phyloP scores from a whole-genome alignment of 2,797 vertebrate genomes.

The Enoplosus armatus region DNA sequence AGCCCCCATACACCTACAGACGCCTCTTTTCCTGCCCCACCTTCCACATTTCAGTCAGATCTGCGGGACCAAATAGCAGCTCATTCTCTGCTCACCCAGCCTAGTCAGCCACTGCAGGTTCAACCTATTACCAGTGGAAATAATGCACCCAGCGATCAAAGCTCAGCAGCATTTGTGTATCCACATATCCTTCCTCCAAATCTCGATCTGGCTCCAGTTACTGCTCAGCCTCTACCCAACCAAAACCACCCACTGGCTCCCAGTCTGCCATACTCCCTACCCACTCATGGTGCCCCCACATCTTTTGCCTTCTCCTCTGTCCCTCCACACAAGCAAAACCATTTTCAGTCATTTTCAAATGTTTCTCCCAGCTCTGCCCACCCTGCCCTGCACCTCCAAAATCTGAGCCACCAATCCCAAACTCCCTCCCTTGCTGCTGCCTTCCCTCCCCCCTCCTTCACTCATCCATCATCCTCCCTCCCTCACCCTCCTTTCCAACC shows the following conservation, averaged over 20 bases:
- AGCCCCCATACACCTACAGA: slow-evolving; percentile 66
- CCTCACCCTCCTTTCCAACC: slow-evolving; percentile 68
- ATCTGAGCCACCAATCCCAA: slow-evolving; percentile 75
- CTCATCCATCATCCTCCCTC: slow-evolving; percentile 69
- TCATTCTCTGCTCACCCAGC: slow-evolving; percentile 61
- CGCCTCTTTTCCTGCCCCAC: slow-evolving; percentile 54
- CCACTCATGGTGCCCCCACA: slow-evolving; percentile 30
- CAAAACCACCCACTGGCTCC: slow-evolving; percentile 31
- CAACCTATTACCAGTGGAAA: slow-evolving; percentile 32
- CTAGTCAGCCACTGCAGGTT: slow-evolving; percentile 51
- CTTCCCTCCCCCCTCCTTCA: slow-evolving; percentile 64
- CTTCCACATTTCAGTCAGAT: slow-evolving; percentile 47
- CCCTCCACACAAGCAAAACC: slow-evolving; percentile 75
- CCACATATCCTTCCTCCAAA: slow-evolving; percentile 47
- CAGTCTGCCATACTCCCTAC: slow-evolving; percentile 40
- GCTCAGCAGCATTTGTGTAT: slow-evolving; percentile 56
- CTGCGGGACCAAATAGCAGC: slow-evolving; percentile 61
- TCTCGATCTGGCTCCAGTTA: slow-evolving; percentile 22
- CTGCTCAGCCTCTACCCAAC: slow-evolving; percentile 35
- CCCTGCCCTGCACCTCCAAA: slow-evolving; percentile 70
- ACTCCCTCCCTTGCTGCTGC: slow-evolving; percentile 33
- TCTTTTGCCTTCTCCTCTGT: slow-evolving; percentile 70
- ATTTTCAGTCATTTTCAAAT: slow-evolving; percentile 69
- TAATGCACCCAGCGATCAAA: slow-evolving; percentile 53
- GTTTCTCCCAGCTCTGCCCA: slow-evolving; percentile 57